Percentiles rank a stretch among this genome's conserved stretches.
Evolutionary conservation across 2,113 vertebrate genomes (phyloP).

Genomic region (Atractosteus spatula): DNA sequence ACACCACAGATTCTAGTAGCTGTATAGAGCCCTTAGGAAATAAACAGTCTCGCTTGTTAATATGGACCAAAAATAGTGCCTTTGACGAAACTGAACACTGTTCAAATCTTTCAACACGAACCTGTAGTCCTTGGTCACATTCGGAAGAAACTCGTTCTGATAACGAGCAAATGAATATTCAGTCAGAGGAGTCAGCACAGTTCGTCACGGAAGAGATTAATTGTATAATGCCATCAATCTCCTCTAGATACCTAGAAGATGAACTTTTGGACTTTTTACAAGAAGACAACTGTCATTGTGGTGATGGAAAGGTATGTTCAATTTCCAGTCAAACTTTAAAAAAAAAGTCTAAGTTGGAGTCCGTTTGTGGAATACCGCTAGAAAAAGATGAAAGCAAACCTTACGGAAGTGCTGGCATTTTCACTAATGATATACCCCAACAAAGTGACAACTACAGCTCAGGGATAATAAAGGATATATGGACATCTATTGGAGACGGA

Average conservation of each 20-base stretch:
- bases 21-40: conserved; percentile 86
- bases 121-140: conserved; percentile 98
- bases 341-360: conserved; percentile 96
- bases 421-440: conserved; percentile 74
- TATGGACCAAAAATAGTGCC: conserved; percentile 99
- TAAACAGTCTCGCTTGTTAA: conserved; percentile 97
- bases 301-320: conserved; percentile 70
- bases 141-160: conserved; percentile 97
- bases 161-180: conserved; percentile 83
- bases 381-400: conserved; percentile 83
- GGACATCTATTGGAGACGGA: conserved; percentile 82
- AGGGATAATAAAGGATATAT: conserved; percentile 96
- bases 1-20: conserved; percentile 86
- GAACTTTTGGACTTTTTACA: conserved; percentile 92
- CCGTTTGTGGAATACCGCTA: conserved; percentile 93
- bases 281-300: conserved; percentile 76
- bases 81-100: conserved; percentile 99
- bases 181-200: conserved; percentile 80
- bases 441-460: conserved; percentile 86
- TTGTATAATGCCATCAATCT: conserved; percentile 84
- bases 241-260: conserved; percentile 85
- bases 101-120: conserved; percentile 98
- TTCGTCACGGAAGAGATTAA: conserved; percentile 82
- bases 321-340: conserved; percentile 77
- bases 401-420: conserved; percentile 72